Evolutionary conservation across 2,797 vertebrate genomes (phyloP).

Genomic region (Silurus lanzhouensis): DNA sequence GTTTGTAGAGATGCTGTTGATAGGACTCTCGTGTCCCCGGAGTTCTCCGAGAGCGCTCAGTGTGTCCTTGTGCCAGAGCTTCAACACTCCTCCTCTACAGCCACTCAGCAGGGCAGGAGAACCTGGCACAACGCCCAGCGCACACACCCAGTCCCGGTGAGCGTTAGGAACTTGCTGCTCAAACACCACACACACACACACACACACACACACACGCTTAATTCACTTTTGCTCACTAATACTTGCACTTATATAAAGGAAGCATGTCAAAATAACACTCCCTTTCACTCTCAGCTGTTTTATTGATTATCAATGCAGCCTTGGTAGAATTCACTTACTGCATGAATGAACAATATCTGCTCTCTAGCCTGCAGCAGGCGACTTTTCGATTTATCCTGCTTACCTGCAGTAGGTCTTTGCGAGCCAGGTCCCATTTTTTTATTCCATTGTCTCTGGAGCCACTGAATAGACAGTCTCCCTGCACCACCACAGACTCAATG

Average conservation of each 20-base stretch:
- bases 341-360: slow-evolving; percentile 29
- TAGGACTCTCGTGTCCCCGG: slow-evolving; percentile 93
- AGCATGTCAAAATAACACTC: background rate
- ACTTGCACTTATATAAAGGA: background rate
- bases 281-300: background rate
- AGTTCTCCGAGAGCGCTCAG: slow-evolving; percentile 84
- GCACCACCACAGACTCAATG: slow-evolving; percentile 92
- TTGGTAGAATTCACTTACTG: slow-evolving; percentile 28
- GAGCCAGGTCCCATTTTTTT: slow-evolving; percentile 96
- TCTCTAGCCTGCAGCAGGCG: background rate
- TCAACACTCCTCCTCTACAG: slow-evolving; percentile 91
- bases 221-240: background rate
- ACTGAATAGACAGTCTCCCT: slow-evolving; percentile 90
- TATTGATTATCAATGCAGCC: slow-evolving; percentile 22
- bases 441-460: slow-evolving; percentile 97
- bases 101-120: slow-evolving; percentile 85
- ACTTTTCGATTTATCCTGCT: slow-evolving; percentile 30
- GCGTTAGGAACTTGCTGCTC: slow-evolving; percentile 95
- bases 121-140: slow-evolving; percentile 85
- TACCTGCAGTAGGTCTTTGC: slow-evolving; percentile 95
- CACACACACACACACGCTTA: slow-evolving; percentile 10
- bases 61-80: slow-evolving; percentile 91
- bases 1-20: slow-evolving; percentile 93
- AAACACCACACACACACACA: slow-evolving; percentile 16
- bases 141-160: slow-evolving; percentile 97